Base-by-base conservation (phyloP, 2,888 invertebrate genomes). In the Noctua janthina region DNA sequence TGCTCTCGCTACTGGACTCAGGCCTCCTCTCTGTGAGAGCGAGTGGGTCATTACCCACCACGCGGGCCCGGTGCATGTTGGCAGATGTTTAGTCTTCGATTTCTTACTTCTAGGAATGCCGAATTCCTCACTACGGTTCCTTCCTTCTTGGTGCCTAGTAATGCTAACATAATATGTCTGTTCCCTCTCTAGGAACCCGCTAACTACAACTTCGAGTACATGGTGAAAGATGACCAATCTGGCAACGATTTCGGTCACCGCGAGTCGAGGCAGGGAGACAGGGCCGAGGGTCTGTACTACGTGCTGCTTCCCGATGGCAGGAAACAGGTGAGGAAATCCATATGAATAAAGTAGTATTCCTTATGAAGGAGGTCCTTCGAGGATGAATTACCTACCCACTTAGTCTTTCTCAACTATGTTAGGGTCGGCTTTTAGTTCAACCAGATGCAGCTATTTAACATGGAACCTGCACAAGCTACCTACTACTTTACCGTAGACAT, bases 211-310 rank as follows among this genome's bases (percentile, higher is more conserved):
- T 98, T 98, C 95, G 97, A 98, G 90, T 98, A 98, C 91, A 97
- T 97, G 94, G 98, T 98, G 68, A 97, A 97, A 86, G 98, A 98
- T 79, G 97, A 97, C 11, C 96, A 96, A 56, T 97, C 97, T 1
- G 98, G 97, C 82, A 97, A 97, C 86, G 97, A 98, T 90, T 98
- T 98, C 87, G 98, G 98, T 0, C 98, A 98, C 92, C 96, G 97
- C 90, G 98, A 98, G 92, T 95, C 97, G 11, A 96, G 98, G 56
- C 97, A 97, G 90, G 98, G 98, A 7, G 97, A 98, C 88, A 94
- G 97, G 67, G 97, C 98, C 17, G 96, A 97, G 72, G 98, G 98
- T 1, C 93, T 97, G 54, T 98, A 98, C 94, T 98, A 98, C 88
- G 98, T 98, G 1, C 93, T 98, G 7, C 93, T 98, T 77, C 98